Base-by-base conservation (phyloP, 2,113 vertebrate species). In the Lathamus discolor region DNA sequence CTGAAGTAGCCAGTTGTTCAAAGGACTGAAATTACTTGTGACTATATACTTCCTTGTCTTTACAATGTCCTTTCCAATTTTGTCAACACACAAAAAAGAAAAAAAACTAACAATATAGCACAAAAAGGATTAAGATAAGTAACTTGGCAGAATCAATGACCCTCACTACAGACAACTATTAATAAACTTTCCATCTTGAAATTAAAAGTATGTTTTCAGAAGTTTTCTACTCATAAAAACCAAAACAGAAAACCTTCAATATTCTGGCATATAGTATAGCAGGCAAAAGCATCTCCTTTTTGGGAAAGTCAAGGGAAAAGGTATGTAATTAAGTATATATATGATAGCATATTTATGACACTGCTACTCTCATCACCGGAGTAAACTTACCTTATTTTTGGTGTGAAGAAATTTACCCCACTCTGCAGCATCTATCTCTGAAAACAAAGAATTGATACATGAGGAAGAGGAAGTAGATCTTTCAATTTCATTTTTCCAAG, bases 341-440 rank as follows among this genome's bases (percentile, higher is more conserved):
- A 43, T 11, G 6, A 63, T 7, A 81, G 39, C 2, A 2, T 39
- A 75, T 39, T 81, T 78, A 75, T 12, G 66, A 84, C 46, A 37
- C n/a, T 37, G 28, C 27, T 82, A 57, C n/a, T 86, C 49, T 39
- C 25, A 66, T 39, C 41, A 62, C 29, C 17, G 63, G 3, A 70
- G 9, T 73, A 86, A 74, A 80, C 92, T 31, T 98, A 99, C 99
- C 99, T 99, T 99, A 97, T 98, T 99, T 98, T 99, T 99, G 85
- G 99, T 99, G 98, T 99, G 99, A 86, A 99, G 98, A 95, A 99
- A 99, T 98, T 99, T 99, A 72, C 99, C 99, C 99, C 99, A 99
- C 96, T 99, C 99, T 91, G 99, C 99, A 87, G 98, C 98, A 85
- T 99, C 99, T 55, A 99, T 98, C 84, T 99, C 99, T 99, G 97